phyloP scores from a whole-genome alignment of 2,888 invertebrate species.

The Himalopsyche japonica region DNA sequence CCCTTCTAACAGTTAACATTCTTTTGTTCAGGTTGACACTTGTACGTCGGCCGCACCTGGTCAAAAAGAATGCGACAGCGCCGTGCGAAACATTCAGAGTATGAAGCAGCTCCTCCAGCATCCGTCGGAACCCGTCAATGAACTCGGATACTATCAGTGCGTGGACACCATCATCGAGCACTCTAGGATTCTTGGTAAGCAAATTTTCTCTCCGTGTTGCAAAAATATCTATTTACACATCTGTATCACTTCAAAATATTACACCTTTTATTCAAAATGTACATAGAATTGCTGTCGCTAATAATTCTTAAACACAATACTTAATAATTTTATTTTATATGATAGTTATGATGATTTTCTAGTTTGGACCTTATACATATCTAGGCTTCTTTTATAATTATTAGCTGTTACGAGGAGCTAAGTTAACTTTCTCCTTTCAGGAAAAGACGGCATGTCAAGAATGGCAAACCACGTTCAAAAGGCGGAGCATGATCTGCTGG shows the following conservation, averaged over 20 bases:
- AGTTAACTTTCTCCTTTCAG: constrained; percentile 46
- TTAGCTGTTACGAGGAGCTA: too few relatives aligned
- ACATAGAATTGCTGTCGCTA: too few relatives aligned
- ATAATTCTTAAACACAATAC: too few relatives aligned
- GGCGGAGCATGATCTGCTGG: constrained; percentile 83
- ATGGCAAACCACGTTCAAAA: constrained; percentile 91
- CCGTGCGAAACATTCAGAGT: constrained; percentile 88
- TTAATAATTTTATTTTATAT: too few relatives aligned
- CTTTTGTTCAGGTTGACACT: constrained; percentile 61
- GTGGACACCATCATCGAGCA: constrained; percentile 88
- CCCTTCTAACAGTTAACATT: too few relatives aligned
- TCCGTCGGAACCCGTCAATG: constrained; percentile 85
- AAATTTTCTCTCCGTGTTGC: too few relatives aligned
- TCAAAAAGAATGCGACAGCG: constrained; percentile 95
- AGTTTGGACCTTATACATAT: too few relatives aligned
- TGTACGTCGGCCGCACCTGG: constrained; percentile 91
- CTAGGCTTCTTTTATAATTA: too few relatives aligned
- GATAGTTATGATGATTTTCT: too few relatives aligned
- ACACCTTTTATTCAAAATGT: too few relatives aligned
- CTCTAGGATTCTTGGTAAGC: constrained; percentile 74
- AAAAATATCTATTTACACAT: too few relatives aligned
- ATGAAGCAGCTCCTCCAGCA: constrained; percentile 80
- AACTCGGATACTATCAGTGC: constrained; percentile 90
- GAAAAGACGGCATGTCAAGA: constrained; percentile 86
- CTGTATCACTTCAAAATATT: too few relatives aligned